These are phyloP conservation scores for Drosophila nikananu DNA, from an alignment of 1,140 invertebrate species.

Conservation along the genomic window DNA sequence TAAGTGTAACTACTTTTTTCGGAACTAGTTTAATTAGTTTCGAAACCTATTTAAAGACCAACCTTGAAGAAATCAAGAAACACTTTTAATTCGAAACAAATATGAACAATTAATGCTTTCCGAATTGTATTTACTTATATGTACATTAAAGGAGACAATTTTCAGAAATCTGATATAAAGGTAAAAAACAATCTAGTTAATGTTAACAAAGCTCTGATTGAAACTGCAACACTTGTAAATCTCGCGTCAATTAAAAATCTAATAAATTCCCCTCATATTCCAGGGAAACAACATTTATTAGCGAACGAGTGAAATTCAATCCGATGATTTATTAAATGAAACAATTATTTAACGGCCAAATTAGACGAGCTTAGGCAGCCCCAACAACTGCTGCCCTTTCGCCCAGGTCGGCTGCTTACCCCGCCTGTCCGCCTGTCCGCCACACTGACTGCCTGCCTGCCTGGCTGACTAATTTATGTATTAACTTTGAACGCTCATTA, in stretches of 20 bases:
- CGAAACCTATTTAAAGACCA: not conserved
- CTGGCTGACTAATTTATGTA: conserved; percentile 81
- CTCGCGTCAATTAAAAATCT: not conserved
- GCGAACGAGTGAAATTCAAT: conserved; percentile 11
- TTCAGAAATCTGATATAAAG: no score
- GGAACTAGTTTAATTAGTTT: no score
- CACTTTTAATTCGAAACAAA: not conserved
- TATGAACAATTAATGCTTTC: not conserved
- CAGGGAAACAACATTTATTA: not conserved
- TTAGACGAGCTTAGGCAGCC: conserved; percentile 25
- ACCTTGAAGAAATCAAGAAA: not conserved
- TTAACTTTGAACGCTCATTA: conserved; percentile 85
- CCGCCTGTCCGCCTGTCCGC: conserved; percentile 27
- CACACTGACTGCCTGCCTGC: not conserved
- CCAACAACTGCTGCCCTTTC: not conserved
- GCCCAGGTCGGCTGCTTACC: conserved; percentile 5
- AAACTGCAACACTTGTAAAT: not conserved
- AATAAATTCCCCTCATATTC: conserved; percentile 18
- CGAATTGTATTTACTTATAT: not conserved
- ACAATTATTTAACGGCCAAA: conserved; percentile 43
- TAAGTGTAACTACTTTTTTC: no score
- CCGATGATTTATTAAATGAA: conserved; percentile 32
- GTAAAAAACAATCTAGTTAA: not conserved
- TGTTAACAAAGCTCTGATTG: not conserved
- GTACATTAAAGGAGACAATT: not conserved